These are phyloP conservation scores for Typhlichthys subterraneus DNA, from an alignment of 2,797 vertebrate species.

Conservation along the genomic window DNA sequence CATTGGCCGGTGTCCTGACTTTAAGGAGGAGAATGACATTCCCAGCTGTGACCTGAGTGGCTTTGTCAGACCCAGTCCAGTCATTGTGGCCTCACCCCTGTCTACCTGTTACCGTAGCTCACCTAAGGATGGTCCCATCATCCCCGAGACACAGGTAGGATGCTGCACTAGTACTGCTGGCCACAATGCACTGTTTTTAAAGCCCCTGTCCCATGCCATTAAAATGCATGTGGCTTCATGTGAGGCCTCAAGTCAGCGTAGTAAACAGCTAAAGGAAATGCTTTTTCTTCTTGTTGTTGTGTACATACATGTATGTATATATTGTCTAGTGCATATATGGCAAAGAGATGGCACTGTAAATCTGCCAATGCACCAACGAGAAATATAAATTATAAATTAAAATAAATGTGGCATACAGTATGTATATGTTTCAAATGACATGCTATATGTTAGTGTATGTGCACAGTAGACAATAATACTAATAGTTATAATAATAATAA, in stretches of 20 bases:
- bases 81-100: constrained; percentile 91
- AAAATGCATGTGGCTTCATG: too few relatives aligned
- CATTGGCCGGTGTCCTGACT: neutral
- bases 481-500: too few relatives aligned
- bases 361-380: neutral
- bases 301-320: neutral
- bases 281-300: neutral
- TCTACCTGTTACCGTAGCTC: constrained; percentile 91
- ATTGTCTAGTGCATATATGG: neutral
- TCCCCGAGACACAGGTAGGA: constrained; percentile 95
- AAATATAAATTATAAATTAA: too few relatives aligned
- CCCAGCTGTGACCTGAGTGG: constrained; percentile 96
- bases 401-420: too few relatives aligned
- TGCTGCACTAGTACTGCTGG: too few relatives aligned
- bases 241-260: too few relatives aligned
- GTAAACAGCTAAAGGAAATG: too few relatives aligned
- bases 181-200: neutral
- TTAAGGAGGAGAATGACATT: constrained; percentile 93
- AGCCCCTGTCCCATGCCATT: neutral
- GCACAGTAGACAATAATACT: too few relatives aligned
- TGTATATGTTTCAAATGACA: too few relatives aligned
- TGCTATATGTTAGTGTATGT: too few relatives aligned
- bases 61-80: constrained; percentile 89
- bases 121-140: constrained; percentile 89
- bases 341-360: neutral